These are phyloP conservation scores for Bactericera cockerelli DNA, from an alignment of 1,140 invertebrate genomes.

Conservation along the genomic window DNA sequence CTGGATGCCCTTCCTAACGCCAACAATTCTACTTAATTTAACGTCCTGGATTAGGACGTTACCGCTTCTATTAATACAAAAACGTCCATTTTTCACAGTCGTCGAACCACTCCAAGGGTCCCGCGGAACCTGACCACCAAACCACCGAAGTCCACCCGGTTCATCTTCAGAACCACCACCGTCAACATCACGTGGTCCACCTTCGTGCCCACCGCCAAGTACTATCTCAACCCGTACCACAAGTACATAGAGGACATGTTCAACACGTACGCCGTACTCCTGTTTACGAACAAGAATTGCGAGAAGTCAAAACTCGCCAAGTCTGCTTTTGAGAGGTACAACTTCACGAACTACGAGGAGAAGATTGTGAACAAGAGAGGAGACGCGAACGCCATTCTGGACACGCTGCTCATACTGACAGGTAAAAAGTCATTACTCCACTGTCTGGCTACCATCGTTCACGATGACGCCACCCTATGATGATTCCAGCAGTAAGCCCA, in stretches of 20 bases:
- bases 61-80: too few relatives aligned
- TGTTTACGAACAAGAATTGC: neutral
- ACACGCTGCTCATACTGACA: constrained; percentile 1
- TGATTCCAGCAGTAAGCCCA: too few relatives aligned
- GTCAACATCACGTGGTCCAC: neutral
- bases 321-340: neutral
- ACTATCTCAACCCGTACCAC: neutral
- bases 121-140: too few relatives aligned
- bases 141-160: neutral
- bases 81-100: too few relatives aligned
- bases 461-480: too few relatives aligned
- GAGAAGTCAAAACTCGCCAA: neutral
- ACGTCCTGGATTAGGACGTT: too few relatives aligned
- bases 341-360: constrained; percentile 2
- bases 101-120: too few relatives aligned
- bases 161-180: neutral
- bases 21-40: too few relatives aligned
- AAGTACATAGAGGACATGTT: neutral
- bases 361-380: neutral
- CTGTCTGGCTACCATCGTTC: too few relatives aligned
- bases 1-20: too few relatives aligned
- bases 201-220: neutral
- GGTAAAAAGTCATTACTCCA: too few relatives aligned
- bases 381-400: neutral
- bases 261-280: neutral